Evolutionary conservation across 2,113 vertebrate genomes (phyloP), one percentile per base, ranked within the genome.

Genomic region (Chionis minor): DNA sequence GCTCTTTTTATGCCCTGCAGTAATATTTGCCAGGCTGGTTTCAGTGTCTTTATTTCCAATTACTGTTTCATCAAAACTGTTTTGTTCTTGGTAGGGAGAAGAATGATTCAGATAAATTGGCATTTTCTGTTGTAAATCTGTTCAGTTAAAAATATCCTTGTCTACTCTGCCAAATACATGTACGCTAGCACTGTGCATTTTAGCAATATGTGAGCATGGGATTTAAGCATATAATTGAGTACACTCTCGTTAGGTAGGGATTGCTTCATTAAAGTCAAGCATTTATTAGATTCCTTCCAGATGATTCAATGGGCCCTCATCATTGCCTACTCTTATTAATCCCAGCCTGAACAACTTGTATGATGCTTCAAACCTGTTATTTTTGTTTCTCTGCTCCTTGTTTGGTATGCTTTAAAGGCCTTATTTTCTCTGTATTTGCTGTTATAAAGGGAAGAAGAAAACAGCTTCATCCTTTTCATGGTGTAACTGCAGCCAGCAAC

Each of bases 201-300:
- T 63, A 91, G 33, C 40, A 81, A 79, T 59, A 69, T 3, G 4
- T 75, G 81, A 81, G 66, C 62, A 65, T 63, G 35, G 52, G 35
- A 63, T 77, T 87, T 88, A 81, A 81, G 54, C 20, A 51, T 26
- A 21, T 86, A 95, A 86, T 73, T 93, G 63, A 96, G 35, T 51
- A 81, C 44, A 54, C 22, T 94, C 52, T 81, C 91, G 65, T 79
- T 91, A 85, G 35, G 17, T 52, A 75, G 49, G 6, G 30, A 81
- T 63, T 92, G 27, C 35, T 71, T 96, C 90, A 88, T 95, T 93
- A 78, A 94, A 90, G 35, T 79, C 47, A 96, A 92, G 33, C 12
- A 75, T 69, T 93, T 94, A 84, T 92, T 93, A 88, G 3, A 12
- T 81, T 88, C 17, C 77, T 92, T 86, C 35, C 49, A 84, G 61